These are phyloP conservation scores for Lingula anatina DNA, from an alignment of 2,888 invertebrate genomes.

Conservation along the genomic window DNA sequence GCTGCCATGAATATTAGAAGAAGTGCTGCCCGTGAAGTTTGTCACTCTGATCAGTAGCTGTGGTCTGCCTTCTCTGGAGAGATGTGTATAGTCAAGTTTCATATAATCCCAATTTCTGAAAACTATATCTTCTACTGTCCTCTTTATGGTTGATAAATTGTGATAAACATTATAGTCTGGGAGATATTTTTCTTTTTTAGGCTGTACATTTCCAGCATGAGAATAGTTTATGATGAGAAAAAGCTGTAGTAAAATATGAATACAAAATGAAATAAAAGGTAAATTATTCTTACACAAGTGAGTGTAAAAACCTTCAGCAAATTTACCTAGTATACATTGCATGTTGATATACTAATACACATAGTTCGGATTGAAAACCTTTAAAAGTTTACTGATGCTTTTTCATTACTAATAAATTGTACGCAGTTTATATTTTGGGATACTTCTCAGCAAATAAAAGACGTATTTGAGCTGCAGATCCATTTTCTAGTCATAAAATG, in stretches of 20 bases:
- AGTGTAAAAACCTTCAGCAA: background rate
- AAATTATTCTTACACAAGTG: background rate
- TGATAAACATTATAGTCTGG: slow-evolving; percentile 43
- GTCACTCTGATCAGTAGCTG: slow-evolving; percentile 34
- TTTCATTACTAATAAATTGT: too few species aligned
- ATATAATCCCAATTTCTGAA: slow-evolving; percentile 23
- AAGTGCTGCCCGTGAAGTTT: slow-evolving; percentile 24
- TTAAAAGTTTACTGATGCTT: too few species aligned
- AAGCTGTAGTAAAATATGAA: too few species aligned
- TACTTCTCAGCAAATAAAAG: too few species aligned
- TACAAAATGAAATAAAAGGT: too few species aligned
- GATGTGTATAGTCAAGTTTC: slow-evolving; percentile 18
- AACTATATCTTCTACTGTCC: slow-evolving; percentile 19
- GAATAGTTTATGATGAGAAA: background rate
- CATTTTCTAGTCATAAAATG: too few species aligned
- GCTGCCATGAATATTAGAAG: background rate
- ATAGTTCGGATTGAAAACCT: too few species aligned
- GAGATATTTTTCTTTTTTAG: slow-evolving; percentile 34
- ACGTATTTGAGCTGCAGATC: too few species aligned
- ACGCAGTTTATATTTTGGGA: too few species aligned
- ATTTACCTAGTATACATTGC: background rate
- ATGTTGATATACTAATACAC: background rate
- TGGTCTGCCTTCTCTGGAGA: slow-evolving; percentile 21
- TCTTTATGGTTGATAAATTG: slow-evolving; percentile 20
- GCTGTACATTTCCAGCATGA: slow-evolving; percentile 21